Base-by-base conservation (phyloP, 1,140 invertebrate genomes). In the Leptonema lineaticorne region DNA sequence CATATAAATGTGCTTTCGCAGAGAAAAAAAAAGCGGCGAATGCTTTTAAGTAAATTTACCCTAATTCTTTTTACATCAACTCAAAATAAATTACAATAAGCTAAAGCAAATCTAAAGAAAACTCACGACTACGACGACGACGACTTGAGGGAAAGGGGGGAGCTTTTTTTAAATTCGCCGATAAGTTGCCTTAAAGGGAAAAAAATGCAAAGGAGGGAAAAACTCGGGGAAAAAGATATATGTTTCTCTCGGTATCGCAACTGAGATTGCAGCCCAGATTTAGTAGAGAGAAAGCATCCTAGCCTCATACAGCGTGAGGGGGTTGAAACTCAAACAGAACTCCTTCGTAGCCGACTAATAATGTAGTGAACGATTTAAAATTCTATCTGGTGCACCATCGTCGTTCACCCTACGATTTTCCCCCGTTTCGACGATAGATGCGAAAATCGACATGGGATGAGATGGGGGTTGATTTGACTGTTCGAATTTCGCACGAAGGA, bases 331-430 rank as follows among this genome's bases (percentile, higher is more conserved):
- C 11, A 16, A 16, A 16, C 37, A 41, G 16, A 41, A 41, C 20
- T 5, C 22, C 16, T 41, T 41, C 45, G 56, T n/a, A 59, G n/a
- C 56, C 29, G 41, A 60, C 57, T 67, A 67, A 67, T 67, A 67
- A 67, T 67, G 53, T 27, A 58, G 56, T 26, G 67, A 63, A 22
- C 67, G 71, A 72, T 72, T 72, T 72, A 69, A 72, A 72, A 69
- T 69, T 72, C 68, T 68, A 72, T 72, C 71, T 69, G 68, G 50
- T 68, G 62, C 70, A 71, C 58, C 41, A 30, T 62, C 41, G 58
- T 28, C 28, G 20, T 37, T 16, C 62, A 45, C 62, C 62, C 45
- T 56, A 56, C 56, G 60, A 45, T 29, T 46, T 24, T n/a, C 63
- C 50, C 22, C 16, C 16, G 11, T 41, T 33, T 33, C 30, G 30